phyloP scores from a whole-genome alignment of 2,113 vertebrate species.

The Strigops habroptila region DNA sequence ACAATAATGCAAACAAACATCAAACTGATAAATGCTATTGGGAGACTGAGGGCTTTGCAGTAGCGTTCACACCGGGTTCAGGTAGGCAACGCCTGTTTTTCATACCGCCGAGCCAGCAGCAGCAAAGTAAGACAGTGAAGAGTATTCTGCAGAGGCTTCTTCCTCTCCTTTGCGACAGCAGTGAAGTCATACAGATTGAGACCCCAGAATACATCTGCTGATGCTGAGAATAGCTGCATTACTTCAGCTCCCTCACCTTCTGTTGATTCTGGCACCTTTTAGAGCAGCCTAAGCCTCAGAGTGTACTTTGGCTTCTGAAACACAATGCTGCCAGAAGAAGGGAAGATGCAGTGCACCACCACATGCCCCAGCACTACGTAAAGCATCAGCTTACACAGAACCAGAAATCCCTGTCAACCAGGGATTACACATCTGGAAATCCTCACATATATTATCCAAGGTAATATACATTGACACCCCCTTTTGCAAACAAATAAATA shows the following conservation, averaged over 20 bases:
- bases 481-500: neutral
- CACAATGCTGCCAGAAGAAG: neutral
- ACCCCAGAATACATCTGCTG: neutral
- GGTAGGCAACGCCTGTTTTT: neutral
- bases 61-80: neutral
- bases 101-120: neutral
- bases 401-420: neutral
- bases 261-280: neutral
- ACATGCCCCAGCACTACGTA: neutral
- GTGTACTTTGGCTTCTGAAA: fast-evolving
- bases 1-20: neutral
- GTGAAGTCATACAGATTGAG: neutral
- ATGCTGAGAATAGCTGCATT: neutral
- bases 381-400: neutral
- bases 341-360: too few relatives aligned
- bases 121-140: neutral
- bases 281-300: neutral
- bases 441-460: neutral
- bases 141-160: neutral
- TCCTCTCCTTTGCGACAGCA: neutral
- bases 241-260: neutral
- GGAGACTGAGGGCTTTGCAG: neutral
- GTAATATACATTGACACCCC: neutral
- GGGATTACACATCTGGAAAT: neutral
- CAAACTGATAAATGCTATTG: neutral